Evolutionary conservation across 2,113 vertebrate genomes (phyloP), one percentile per base, ranked within the genome.

Genomic region (Proteles cristata): DNA sequence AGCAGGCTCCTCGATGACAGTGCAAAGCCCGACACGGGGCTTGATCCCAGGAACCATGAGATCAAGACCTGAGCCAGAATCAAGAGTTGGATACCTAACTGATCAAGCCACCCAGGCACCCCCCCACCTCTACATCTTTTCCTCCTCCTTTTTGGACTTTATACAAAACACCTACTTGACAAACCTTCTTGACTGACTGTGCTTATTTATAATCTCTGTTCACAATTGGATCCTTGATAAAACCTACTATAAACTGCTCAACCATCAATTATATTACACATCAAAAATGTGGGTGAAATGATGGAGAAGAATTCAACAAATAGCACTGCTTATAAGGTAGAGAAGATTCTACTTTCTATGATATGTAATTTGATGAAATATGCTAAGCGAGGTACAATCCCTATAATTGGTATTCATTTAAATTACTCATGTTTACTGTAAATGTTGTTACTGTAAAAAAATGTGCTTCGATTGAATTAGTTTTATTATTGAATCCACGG

Each of bases 391-490:
- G 63, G 93, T 94, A 76, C 58, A 76, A 95, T 97, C 83, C 86
- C 48, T 91, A 93, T 98, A 97, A 98, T 82, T 96, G 96, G 89
- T 93, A 92, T 82, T 86, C 55, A 88, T 95, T 98, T 97, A 97
- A 98, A 98, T 98, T 93, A 98, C 88, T 97, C 83, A 23, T 97
- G 65, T 98, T 98, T 98, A 98, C 96, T 98, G 65, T 97, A 98
- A 98, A 94, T 0, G 4, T 91, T 92, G 83, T 98, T 96, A 58
- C 73, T 96, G 93, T 26, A 43, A 65, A 65, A 90, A 97, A 97
- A 97, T 96, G 35, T 96, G 11, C 55, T 97, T 88, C 76, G 90
- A 4, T 92, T 89, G 53, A 68, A 90, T 95, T 93, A 68, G 88
- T 63, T 97, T 97, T 91, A 95, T 82, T 43, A 85, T 93, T 90